These are phyloP conservation scores for Brachyalestes nurse DNA, from an alignment of 2,797 vertebrate genomes.

Conservation along the genomic window DNA sequence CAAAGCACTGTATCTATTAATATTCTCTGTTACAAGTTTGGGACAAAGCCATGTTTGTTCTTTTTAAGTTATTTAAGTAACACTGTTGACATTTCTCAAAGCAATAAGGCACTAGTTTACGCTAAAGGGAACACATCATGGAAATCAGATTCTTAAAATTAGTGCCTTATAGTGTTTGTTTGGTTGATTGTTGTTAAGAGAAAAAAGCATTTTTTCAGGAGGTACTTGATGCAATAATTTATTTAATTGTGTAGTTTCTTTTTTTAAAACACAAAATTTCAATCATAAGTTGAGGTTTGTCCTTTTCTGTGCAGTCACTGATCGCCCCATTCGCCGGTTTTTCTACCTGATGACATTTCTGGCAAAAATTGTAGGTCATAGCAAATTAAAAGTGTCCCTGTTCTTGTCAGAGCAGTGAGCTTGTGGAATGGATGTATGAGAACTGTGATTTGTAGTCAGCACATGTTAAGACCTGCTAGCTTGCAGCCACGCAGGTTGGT, in stretches of 20 bases:
- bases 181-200: constrained; percentile 13
- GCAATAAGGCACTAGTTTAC: constrained; percentile 39
- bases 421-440: constrained; percentile 4
- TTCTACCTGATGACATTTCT: constrained; percentile 9
- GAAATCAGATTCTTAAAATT: constrained; percentile 20
- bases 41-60: constrained; percentile 23
- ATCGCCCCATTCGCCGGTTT: not conserved
- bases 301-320: constrained; percentile 6
- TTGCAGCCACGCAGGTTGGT: constrained; percentile 15
- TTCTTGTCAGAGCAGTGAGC: constrained; percentile 34
- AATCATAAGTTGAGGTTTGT: not conserved
- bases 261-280: not conserved
- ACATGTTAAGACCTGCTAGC: constrained; percentile 13
- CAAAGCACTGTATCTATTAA: constrained; percentile 21
- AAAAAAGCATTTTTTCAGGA: constrained; percentile 5
- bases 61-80: constrained; percentile 33
- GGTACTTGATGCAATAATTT: constrained; percentile 40
- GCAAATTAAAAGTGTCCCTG: constrained; percentile 7
- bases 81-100: not conserved
- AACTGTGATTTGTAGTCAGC: not conserved
- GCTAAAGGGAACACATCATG: constrained; percentile 37
- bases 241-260: constrained; percentile 25
- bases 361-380: constrained; percentile 4
- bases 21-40: constrained; percentile 16
- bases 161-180: constrained; percentile 37